These are phyloP conservation scores for Pherbina coryleti DNA, from an alignment of 2,888 invertebrate genomes.

Conservation along the genomic window DNA sequence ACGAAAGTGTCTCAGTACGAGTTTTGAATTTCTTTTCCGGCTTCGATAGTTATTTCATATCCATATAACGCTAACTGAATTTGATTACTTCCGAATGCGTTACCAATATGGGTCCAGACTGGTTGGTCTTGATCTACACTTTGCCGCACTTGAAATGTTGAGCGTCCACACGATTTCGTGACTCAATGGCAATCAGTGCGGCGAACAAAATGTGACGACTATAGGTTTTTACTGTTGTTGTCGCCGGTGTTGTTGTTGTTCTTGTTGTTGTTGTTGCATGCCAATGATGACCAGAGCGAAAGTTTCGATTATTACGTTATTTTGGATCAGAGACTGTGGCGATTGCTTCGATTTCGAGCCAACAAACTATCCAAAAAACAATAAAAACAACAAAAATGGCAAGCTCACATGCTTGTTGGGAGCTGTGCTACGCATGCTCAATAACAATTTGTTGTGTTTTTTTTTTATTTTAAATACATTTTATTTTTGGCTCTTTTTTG, in stretches of 20 bases:
- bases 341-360: background rate
- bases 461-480: background rate
- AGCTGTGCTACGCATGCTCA: no score
- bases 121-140: slow-evolving; percentile 9
- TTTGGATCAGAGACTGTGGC: background rate
- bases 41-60: background rate
- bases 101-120: background rate
- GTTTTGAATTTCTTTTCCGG: background rate
- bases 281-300: slow-evolving; percentile 13
- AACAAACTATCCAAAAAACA: background rate
- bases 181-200: background rate
- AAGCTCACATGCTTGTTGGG: no score
- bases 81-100: slow-evolving; percentile 3
- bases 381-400: background rate
- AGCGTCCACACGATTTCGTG: slow-evolving; percentile 5
- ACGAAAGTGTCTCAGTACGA: no score
- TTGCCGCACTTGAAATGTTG: slow-evolving; percentile 12
- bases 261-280: background rate
- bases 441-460: no score
- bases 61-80: background rate
- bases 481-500: background rate
- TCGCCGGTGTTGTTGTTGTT: background rate
- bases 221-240: background rate
- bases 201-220: background rate
- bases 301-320: slow-evolving; percentile 25